phyloP scores from a whole-genome alignment of 2,888 invertebrate species.

The Nymphalis c-album region DNA sequence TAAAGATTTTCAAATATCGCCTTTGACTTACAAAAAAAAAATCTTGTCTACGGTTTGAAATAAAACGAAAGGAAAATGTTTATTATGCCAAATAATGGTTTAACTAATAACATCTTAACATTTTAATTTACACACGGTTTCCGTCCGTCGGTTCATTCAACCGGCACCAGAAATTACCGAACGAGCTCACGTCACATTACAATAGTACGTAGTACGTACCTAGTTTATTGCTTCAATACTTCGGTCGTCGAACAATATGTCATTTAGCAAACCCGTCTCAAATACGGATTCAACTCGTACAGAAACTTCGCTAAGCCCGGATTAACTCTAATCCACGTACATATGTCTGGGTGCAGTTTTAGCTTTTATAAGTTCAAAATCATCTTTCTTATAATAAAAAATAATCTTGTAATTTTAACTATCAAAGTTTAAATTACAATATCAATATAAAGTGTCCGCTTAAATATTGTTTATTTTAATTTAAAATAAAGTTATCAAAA shows the following conservation, averaged over 20 bases:
- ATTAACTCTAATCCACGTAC: conserved; percentile 18
- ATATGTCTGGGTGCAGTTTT: background rate
- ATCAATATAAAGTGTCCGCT: no score
- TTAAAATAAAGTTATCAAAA: no score
- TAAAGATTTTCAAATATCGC: no score
- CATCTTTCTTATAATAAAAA: background rate
- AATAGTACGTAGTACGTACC: conserved; percentile 25
- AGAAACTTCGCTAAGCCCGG: conserved; percentile 26
- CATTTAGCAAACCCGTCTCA: conserved; percentile 32
- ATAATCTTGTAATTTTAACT: background rate
- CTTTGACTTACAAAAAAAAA: no score
- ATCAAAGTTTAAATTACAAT: background rate
- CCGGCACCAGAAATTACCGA: conserved; percentile 37
- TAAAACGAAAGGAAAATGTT: background rate
- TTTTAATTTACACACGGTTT: conserved; percentile 37
- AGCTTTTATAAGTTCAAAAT: background rate
- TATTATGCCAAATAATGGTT: conserved; percentile 26
- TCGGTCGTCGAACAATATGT: conserved; percentile 30
- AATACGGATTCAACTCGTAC: conserved; percentile 31
- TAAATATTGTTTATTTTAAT: no score
- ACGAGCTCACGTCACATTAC: conserved; percentile 51
- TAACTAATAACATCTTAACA: conserved; percentile 32
- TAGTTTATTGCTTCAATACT: conserved; percentile 23
- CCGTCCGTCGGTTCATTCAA: conserved; percentile 38
- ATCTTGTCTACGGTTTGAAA: no score